Evolutionary conservation across 2,797 vertebrate species (phyloP), one percentile per base, ranked within the genome.

Genomic region (Leucoraja ocellata): DNA sequence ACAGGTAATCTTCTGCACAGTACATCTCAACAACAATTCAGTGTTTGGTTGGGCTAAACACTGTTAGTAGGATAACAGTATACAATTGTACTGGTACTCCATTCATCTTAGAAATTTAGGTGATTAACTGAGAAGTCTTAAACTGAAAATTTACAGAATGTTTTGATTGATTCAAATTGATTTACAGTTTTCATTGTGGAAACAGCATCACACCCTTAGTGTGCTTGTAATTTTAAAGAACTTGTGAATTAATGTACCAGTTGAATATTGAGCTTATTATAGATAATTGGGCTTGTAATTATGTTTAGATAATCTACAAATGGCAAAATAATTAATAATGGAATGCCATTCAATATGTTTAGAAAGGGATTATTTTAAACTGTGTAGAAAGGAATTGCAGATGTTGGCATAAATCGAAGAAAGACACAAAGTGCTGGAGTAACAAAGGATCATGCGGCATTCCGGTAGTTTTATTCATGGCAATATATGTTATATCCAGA

Each of bases 1-100:
- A 98, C 97, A 98, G 98, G 98, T 99, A 96, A 94, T 39, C 28
- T 16, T 93, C 14, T 65, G 32, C 54, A 73, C 23, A 0, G n/a
- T 39, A 76, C 39, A 32, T 86, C 84, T 65, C 32, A 68, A 10
- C 14, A 23, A 65, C 1, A 68, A 18, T 21, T 32, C 65, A 23
- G 11, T 63, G 3, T 4, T 93, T 61, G 23, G 14, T 65, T 88
- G 0, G 6, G 25, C n/a, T 18, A 21, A 84, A 61, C 13, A 0
- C n/a, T n/a, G 54, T 25, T n/a, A 23, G 7, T 61, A 88, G 21
- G 2, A 16, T 68, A 25, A 68, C 10, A 0, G 0, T 88, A 28
- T 7, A 16, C 1, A 2, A 1, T 65, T 1, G 36, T 88, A 88
- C 36, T 36, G 68, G 65, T 68, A 8, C n/a, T 14, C 21, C 32